A percentile compares a stretch with the other conserved stretches of the same genome.
phyloP scores from a whole-genome alignment of 2,113 vertebrate genomes.

The Chroicocephalus ridibundus region DNA sequence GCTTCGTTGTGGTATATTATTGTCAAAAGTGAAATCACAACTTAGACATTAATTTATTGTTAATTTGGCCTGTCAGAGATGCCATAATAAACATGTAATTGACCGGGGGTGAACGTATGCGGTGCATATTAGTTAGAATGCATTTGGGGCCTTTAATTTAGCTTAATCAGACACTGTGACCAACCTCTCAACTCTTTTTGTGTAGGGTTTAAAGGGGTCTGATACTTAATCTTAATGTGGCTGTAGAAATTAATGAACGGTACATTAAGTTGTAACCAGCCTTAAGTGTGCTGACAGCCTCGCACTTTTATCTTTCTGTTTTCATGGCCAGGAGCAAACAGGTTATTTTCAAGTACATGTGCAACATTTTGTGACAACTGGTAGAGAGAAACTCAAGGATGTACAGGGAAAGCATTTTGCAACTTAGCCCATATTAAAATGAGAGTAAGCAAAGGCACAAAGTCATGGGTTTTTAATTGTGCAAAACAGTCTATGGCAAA shows the following conservation, averaged over 20 bases:
- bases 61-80: background rate
- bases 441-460: background rate
- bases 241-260: conserved; percentile 2
- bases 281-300: background rate
- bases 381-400: background rate
- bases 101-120: no score
- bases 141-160: background rate
- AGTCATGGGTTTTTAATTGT: background rate
- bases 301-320: background rate
- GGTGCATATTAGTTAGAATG: background rate
- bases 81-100: background rate
- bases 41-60: conserved; percentile 5
- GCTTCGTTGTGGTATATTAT: background rate
- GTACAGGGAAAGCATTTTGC: background rate
- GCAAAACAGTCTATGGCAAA: background rate
- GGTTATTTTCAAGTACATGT: background rate
- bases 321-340: background rate
- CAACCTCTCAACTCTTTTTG: background rate
- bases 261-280: background rate
- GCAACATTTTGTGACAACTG: background rate
- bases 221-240: background rate
- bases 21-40: background rate
- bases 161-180: background rate
- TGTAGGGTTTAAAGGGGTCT: background rate
- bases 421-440: background rate